These are phyloP conservation scores for Garrulus glandarius DNA, from an alignment of 2,797 vertebrate species.

Conservation along the genomic window DNA sequence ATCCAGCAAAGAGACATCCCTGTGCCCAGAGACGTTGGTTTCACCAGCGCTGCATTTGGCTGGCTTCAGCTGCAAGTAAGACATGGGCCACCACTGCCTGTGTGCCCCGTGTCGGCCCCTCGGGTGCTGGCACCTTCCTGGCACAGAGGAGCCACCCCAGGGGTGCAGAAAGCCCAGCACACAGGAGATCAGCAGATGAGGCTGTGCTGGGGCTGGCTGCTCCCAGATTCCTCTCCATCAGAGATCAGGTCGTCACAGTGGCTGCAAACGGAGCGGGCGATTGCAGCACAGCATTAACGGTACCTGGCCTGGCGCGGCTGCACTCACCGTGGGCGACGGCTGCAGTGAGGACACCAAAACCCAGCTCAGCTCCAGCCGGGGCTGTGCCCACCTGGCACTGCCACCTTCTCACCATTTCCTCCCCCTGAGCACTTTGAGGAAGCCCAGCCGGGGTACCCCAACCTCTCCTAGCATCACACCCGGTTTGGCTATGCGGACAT, in stretches of 20 bases:
- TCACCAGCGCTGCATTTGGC: not conserved
- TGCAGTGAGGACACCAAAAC: not conserved
- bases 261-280: not conserved
- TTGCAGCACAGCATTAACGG: not conserved
- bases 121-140: not conserved
- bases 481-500: accelerated
- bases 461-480: accelerated
- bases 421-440: not conserved
- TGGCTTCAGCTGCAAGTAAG: not conserved
- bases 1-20: not conserved
- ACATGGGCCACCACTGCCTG: accelerated
- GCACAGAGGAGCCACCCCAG: accelerated
- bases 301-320: not conserved
- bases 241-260: accelerated
- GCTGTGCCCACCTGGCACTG: not conserved
- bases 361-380: not conserved
- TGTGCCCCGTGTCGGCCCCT: accelerated
- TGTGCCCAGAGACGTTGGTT: accelerated
- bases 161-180: not conserved
- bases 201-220: not conserved
- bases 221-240: not conserved
- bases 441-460: not conserved
- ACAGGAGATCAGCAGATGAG: accelerated
- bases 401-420: not conserved
- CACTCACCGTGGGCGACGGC: not conserved